Evolutionary conservation across 2,888 invertebrate species (phyloP).

Genomic region (Synergus laeviventris): DNA sequence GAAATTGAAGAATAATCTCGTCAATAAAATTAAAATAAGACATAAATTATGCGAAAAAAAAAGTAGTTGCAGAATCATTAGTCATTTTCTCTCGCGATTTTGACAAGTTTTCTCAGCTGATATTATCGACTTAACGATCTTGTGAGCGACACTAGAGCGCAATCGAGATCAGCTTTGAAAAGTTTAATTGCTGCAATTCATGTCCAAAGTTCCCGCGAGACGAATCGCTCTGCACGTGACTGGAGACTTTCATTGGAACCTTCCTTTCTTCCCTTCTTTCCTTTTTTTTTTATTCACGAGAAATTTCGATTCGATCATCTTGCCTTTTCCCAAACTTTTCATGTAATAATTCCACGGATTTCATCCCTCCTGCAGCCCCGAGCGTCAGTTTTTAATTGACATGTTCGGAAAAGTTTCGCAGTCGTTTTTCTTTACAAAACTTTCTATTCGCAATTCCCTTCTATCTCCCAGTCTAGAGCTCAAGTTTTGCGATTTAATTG

Average conservation of each 20-base stretch:
- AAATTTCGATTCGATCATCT: not conserved
- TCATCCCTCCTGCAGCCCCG: not conserved
- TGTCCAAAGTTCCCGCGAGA: slow-evolving; percentile 49
- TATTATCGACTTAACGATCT: slow-evolving; percentile 7
- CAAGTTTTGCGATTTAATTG: slow-evolving; percentile 52
- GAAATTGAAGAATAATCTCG: too few species aligned
- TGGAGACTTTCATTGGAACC: slow-evolving; percentile 15
- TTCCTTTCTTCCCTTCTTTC: not conserved
- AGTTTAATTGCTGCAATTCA: slow-evolving; percentile 59
- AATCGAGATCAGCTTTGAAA: slow-evolving; percentile 49
- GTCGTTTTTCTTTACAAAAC: slow-evolving; percentile 49
- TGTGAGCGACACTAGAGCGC: not conserved
- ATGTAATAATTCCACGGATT: not conserved
- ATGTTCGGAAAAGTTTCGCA: slow-evolving; percentile 55
- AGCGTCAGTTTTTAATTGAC: slow-evolving; percentile 57
- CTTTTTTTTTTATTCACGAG: not conserved
- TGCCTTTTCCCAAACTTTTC: not conserved
- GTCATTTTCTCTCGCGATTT: too few species aligned
- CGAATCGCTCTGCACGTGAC: slow-evolving; percentile 46
- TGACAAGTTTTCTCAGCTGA: not conserved
- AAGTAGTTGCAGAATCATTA: too few species aligned
- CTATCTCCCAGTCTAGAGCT: slow-evolving; percentile 42
- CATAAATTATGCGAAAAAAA: too few species aligned
- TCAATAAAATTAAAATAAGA: too few species aligned
- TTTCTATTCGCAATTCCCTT: slow-evolving; percentile 45